These are phyloP conservation scores for Bufotes viridis DNA, from an alignment of 2,797 vertebrate genomes.

Conservation along the genomic window DNA sequence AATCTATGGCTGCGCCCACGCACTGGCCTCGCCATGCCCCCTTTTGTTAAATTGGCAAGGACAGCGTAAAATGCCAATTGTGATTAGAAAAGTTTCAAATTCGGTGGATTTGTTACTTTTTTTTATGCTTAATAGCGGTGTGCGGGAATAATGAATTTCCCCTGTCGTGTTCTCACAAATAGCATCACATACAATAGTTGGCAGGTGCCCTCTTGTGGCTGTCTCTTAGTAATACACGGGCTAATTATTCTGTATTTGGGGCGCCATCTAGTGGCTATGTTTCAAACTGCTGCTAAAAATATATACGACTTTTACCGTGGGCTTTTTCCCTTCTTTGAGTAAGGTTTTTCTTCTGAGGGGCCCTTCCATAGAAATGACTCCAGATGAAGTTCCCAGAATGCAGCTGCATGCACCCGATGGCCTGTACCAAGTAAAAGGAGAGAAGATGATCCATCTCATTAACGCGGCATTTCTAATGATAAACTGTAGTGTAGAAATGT, in stretches of 20 bases:
- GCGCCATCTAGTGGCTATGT: slow-evolving; percentile 10
- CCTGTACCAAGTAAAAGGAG: slow-evolving; percentile 66
- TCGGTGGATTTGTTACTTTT: no score
- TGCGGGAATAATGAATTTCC: no score
- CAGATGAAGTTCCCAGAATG: slow-evolving; percentile 75
- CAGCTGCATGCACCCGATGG: slow-evolving; percentile 81
- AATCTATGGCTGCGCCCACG: no score
- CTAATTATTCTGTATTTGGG: background rate
- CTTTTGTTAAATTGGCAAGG: no score
- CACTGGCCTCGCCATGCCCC: no score
- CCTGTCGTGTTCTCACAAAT: background rate
- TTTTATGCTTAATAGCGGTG: no score
- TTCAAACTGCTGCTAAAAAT: no score
- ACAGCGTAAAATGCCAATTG: no score
- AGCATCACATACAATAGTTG: background rate
- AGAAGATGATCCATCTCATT: background rate
- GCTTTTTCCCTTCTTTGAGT: slow-evolving; percentile 93
- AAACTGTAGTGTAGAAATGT: no score
- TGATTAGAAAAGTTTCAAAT: no score
- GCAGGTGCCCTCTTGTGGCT: background rate
- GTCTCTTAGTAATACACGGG: background rate
- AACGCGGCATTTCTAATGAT: no score
- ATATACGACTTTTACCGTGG: slow-evolving; percentile 78
- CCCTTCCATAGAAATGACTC: slow-evolving; percentile 87
- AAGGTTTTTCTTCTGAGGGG: slow-evolving; percentile 89